These are phyloP conservation scores for Morphnarchus princeps DNA, from an alignment of 2,113 vertebrate species.

Conservation along the genomic window DNA sequence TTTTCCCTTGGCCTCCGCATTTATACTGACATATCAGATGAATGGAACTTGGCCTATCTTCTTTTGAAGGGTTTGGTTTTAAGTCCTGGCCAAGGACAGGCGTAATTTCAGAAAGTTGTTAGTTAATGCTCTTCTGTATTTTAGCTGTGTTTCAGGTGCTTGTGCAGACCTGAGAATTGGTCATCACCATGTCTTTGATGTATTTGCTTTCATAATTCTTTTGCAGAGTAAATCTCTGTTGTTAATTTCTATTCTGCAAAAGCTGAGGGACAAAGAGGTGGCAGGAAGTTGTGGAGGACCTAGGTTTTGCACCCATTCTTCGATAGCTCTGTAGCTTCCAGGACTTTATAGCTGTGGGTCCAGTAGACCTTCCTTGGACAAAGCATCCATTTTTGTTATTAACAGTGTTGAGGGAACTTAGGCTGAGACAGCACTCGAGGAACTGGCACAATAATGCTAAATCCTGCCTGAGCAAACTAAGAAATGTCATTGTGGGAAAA, in stretches of 20 bases:
- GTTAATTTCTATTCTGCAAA: not conserved
- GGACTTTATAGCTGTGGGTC: not conserved
- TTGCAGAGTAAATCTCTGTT: not conserved
- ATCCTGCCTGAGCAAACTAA: constrained; percentile 33
- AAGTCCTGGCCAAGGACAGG: not conserved
- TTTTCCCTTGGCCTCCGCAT: not conserved
- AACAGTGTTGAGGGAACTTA: not conserved
- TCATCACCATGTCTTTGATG: not conserved
- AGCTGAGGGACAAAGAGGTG: not conserved
- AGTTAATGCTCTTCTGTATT: not conserved
- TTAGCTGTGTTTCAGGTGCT: not conserved
- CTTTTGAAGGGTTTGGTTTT: not conserved
- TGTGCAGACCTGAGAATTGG: not conserved
- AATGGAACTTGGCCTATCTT: not conserved
- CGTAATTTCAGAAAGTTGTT: not conserved
- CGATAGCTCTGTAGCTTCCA: not conserved
- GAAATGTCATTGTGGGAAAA: constrained; percentile 49
- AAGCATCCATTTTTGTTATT: not conserved
- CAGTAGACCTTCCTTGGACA: not conserved
- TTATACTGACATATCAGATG: not conserved
- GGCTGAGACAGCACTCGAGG: not conserved
- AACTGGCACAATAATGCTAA: not conserved
- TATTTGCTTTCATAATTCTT: not conserved
- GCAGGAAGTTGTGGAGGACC: not conserved
- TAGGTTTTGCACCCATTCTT: not conserved